Percentiles rank a stretch among this genome's conserved stretches.
Evolutionary conservation across 1,140 invertebrate genomes (phyloP).

Genomic region (Holcopasites calliopsidis): DNA sequence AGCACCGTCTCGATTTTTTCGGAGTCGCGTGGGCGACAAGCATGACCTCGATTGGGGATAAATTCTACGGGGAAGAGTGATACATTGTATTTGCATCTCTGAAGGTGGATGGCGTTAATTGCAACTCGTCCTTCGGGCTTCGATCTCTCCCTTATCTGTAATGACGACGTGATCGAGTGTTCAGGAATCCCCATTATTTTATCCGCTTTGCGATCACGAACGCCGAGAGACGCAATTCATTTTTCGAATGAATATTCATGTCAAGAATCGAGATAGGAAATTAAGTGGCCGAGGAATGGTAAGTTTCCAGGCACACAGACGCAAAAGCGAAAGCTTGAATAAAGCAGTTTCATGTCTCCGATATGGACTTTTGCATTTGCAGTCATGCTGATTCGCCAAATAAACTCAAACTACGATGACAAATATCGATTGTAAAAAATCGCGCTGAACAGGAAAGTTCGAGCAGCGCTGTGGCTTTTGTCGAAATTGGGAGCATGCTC

Average conservation of each 20-base stretch:
- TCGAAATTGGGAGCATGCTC: slow-evolving; percentile 5
- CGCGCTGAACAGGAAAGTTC: too few species aligned
- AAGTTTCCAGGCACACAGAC: neutral
- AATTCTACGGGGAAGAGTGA: slow-evolving; percentile 31
- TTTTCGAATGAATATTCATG: slow-evolving; percentile 31
- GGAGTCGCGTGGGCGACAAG: slow-evolving; percentile 25
- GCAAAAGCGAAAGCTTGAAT: neutral
- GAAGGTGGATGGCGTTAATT: slow-evolving; percentile 27
- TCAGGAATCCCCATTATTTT: neutral
- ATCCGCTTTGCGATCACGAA: neutral
- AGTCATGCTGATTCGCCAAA: neutral
- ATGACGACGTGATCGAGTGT: neutral
- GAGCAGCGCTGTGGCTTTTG: too few species aligned
- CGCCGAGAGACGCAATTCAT: neutral
- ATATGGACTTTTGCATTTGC: neutral
- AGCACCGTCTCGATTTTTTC: slow-evolving; percentile 10
- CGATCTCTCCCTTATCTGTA: slow-evolving; percentile 13
- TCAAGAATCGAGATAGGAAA: neutral
- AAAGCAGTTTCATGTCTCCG: neutral
- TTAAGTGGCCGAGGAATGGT: neutral
- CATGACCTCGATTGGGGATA: neutral
- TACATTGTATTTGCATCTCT: slow-evolving; percentile 2
- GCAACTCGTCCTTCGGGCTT: slow-evolving; percentile 19
- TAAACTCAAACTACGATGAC: neutral
- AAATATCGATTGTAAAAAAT: neutral